Percentiles rank a stretch among this genome's conserved stretches.
Conservation (phyloP, 2,888 invertebrate genomes). For the Hoplodrina blanda region DNA sequence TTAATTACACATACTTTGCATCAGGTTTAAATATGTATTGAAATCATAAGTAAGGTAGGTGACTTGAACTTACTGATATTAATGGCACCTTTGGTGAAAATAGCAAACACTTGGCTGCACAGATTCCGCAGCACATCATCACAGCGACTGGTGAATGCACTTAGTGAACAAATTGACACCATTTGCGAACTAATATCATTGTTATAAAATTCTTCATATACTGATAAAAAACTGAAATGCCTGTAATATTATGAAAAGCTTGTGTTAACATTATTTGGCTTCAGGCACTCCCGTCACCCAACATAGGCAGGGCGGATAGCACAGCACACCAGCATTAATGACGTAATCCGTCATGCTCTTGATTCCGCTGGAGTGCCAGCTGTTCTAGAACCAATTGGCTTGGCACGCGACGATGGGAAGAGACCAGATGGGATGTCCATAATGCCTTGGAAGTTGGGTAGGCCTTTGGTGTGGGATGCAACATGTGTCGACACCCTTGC, state of each 20-base stretch:
- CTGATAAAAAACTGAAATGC: constrained; percentile 91
- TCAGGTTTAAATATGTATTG: background rate
- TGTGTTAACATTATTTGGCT: background rate
- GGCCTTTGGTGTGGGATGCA: too few relatives aligned
- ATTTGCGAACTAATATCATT: constrained; percentile 89
- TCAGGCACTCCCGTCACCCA: too few relatives aligned
- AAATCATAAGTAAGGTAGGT: background rate
- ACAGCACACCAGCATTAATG: too few relatives aligned
- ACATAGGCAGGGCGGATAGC: too few relatives aligned
- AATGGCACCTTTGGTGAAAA: constrained; percentile 90
- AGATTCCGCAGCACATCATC: constrained; percentile 93
- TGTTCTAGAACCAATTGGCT: too few relatives aligned
- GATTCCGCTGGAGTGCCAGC: too few relatives aligned
- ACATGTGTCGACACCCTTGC: too few relatives aligned
- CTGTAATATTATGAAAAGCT: constrained; percentile 66
- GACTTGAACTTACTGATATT: constrained; percentile 80
- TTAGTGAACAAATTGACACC: constrained; percentile 91
- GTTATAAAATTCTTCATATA: constrained; percentile 92
- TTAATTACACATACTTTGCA: background rate
- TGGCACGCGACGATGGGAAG: too few relatives aligned
- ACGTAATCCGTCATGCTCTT: too few relatives aligned
- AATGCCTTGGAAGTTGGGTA: too few relatives aligned
- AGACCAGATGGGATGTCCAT: too few relatives aligned
- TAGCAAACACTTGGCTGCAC: constrained; percentile 93
- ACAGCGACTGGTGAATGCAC: constrained; percentile 93